Base-by-base conservation (phyloP, 2,888 invertebrate genomes). In the Mesochorus sp. region DNA sequence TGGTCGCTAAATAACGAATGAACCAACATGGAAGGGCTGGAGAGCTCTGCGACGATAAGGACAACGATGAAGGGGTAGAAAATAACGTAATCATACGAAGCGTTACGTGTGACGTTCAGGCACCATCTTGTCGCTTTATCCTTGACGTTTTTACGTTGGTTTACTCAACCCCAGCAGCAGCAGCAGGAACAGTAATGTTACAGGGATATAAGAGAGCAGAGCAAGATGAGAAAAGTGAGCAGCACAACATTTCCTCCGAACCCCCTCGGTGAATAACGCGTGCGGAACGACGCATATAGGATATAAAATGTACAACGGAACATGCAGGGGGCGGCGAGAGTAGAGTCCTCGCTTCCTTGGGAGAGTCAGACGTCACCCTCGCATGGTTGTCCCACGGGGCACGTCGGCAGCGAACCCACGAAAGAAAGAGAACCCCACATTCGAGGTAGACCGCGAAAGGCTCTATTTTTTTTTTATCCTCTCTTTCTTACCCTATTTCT, bases 31-130 rank as follows among this genome's bases (percentile, higher is more conserved):
- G 31, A 37, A 75, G 62, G 74, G 31, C 62, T 28, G 47, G 10
- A 39, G 24, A 21, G 0, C 21, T 0, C 12, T 2, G 28, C 19
- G 8, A n/a, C 21, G 12, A 61, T 17, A 62, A 61, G 14, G 57
- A 59, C 59, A 61, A 67, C 62, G 75, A 61, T 55, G 66, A 61
- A 75, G 79, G 80, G 79, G 82, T 80, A 82, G 79, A 82, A 85
- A 84, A 86, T 89, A 89, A 89, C 85, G 86, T 87, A 88, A 90
- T 89, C 87, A 87, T 87, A 82, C 84, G 80, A 80, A 82, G 82
- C 85, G 85, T 82, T 84, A 87, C 86, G 83, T 85, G 85, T 85
- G 86, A 85, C 81, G 82, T 83, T 82, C 61, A 55, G 84, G 84
- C 82, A 82, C 70, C 78, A 73, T 62, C 68, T 57, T 24, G 62